A percentile compares a stretch with the other conserved stretches of the same genome.
Conservation (phyloP, 2,888 invertebrate species). For the Brachyopa scutellaris region DNA sequence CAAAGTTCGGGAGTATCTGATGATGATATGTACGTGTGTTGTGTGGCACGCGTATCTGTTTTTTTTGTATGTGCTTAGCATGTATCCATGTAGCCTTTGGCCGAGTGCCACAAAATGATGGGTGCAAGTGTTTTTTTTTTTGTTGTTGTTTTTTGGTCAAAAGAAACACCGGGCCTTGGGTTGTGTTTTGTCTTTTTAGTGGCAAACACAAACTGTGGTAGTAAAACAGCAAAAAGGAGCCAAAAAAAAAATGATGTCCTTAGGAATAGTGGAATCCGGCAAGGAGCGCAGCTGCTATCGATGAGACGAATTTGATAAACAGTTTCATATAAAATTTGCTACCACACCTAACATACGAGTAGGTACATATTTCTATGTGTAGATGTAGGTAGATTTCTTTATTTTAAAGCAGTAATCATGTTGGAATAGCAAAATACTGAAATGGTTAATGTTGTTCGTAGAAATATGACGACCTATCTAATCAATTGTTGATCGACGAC, state of each 20-base stretch:
- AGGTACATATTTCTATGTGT: not conserved
- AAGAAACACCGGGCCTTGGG: constrained; percentile 65
- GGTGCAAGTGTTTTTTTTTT: constrained; percentile 45
- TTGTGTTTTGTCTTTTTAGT: constrained; percentile 45
- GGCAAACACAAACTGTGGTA: not conserved
- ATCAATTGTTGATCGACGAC: constrained; percentile 13
- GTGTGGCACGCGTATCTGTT: constrained; percentile 61
- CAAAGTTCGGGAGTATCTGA: not conserved
- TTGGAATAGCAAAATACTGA: not conserved
- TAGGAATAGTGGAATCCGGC: constrained; percentile 43
- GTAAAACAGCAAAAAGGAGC: constrained; percentile 33
- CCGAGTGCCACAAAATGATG: constrained; percentile 45
- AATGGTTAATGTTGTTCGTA: not conserved
- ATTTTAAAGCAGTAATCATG: constrained; percentile 8
- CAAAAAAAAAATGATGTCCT: constrained; percentile 30
- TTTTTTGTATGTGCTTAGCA: constrained; percentile 10
- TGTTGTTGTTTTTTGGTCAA: constrained; percentile 22
- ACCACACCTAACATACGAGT: not conserved
- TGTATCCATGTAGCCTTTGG: constrained; percentile 47
- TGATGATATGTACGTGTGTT: constrained; percentile 17
- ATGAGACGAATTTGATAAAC: constrained; percentile 67
- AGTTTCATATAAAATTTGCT: constrained; percentile 39
- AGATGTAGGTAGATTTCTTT: constrained; percentile 10
- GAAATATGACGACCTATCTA: not conserved
- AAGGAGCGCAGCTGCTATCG: constrained; percentile 59